phyloP scores from a whole-genome alignment of 2,113 vertebrate species.

The Albula glossodonta region DNA sequence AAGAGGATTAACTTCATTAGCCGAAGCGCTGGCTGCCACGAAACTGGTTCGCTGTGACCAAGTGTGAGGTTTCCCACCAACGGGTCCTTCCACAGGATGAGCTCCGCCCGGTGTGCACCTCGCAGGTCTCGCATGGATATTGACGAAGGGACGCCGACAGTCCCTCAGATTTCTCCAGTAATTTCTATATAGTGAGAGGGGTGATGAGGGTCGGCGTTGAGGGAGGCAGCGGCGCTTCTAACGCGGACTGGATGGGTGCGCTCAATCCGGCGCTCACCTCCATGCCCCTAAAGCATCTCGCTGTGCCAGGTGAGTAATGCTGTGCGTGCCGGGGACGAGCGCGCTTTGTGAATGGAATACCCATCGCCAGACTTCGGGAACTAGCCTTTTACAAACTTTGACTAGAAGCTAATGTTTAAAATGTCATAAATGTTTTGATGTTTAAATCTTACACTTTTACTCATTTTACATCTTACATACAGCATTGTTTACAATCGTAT shows the following conservation, averaged over 20 bases:
- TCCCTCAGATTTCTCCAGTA: not conserved
- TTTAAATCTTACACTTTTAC: too few relatives aligned
- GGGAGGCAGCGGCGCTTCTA: constrained; percentile 62
- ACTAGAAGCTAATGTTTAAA: too few relatives aligned
- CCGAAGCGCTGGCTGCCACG: not conserved
- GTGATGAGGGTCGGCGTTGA: constrained; percentile 62
- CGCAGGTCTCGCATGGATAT: not conserved
- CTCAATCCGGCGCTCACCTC: constrained; percentile 74
- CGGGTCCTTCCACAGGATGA: not conserved
- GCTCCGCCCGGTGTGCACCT: not conserved
- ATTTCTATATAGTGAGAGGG: constrained; percentile 4
- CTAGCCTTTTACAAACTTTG: too few relatives aligned
- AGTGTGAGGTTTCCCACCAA: not conserved
- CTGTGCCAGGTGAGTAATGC: constrained; percentile 81
- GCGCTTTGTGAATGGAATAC: too few relatives aligned
- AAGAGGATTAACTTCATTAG: constrained; percentile 68
- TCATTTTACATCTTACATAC: too few relatives aligned
- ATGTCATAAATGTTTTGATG: too few relatives aligned
- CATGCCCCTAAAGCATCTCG: constrained; percentile 83
- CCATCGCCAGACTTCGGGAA: too few relatives aligned
- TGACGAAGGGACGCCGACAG: not conserved
- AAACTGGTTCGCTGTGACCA: not conserved
- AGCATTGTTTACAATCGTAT: too few relatives aligned
- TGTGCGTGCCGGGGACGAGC: not conserved
- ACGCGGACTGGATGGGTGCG: constrained; percentile 90